Evolutionary conservation across 2,888 invertebrate species (phyloP).

Genomic region (Operophtera brumata): DNA sequence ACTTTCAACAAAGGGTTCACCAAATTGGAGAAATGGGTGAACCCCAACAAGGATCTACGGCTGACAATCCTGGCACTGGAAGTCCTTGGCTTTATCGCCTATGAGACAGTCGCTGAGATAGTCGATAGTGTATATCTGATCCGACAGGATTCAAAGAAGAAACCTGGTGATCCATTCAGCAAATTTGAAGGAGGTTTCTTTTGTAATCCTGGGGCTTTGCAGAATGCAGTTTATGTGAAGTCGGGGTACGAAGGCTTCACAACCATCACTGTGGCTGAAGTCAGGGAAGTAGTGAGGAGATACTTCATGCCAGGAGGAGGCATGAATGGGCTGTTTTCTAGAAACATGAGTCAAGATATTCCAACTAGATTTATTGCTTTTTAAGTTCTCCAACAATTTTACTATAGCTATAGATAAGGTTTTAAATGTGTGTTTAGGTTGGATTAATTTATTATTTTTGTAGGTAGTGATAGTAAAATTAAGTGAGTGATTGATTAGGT

Average conservation of each 20-base stretch:
- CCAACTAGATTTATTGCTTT: slow-evolving; percentile 63
- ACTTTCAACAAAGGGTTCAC: slow-evolving; percentile 75
- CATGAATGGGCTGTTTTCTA: slow-evolving; percentile 74
- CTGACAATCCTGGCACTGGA: slow-evolving; percentile 85
- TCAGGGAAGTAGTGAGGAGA: slow-evolving; percentile 90
- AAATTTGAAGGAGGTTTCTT: slow-evolving; percentile 83
- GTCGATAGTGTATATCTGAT: slow-evolving; percentile 91
- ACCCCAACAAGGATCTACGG: slow-evolving; percentile 82
- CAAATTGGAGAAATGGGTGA: slow-evolving; percentile 83
- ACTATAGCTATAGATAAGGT: too few species aligned
- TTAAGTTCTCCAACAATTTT: slow-evolving; percentile 32
- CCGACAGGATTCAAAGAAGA: slow-evolving; percentile 86
- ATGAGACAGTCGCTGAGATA: slow-evolving; percentile 94
- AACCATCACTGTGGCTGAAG: slow-evolving; percentile 89
- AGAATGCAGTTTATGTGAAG: slow-evolving; percentile 78
- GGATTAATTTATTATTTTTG: too few species aligned
- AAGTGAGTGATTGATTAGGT: too few species aligned
- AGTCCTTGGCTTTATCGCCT: slow-evolving; percentile 91
- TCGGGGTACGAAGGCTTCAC: slow-evolving; percentile 84
- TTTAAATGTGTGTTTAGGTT: too few species aligned
- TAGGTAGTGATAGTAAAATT: too few species aligned
- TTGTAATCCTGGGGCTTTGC: slow-evolving; percentile 82
- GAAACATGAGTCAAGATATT: slow-evolving; percentile 70
- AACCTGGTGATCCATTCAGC: slow-evolving; percentile 84
- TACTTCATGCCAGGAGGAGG: slow-evolving; percentile 83